Base-by-base conservation (phyloP, 2,888 invertebrate species). In the Paralinhomoeus sp. region DNA sequence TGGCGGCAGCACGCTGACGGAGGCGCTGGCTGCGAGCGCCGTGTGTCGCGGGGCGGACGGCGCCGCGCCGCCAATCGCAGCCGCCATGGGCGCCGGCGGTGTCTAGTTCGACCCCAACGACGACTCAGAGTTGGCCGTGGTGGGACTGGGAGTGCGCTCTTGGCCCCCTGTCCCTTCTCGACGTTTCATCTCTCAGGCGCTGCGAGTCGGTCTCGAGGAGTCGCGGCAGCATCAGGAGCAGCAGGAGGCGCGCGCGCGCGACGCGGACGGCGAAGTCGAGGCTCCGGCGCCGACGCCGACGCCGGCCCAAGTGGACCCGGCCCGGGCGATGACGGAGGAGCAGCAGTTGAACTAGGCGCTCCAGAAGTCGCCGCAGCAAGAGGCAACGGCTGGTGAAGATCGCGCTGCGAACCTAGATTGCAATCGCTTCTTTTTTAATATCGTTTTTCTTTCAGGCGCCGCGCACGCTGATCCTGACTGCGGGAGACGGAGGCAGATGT, bases 321-420 rank as follows among this genome's bases (percentile, higher is more conserved):
- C 83, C 64, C 78, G 77, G 42, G 77, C 82, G 51, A 80, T 99
- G 78, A 83, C 87, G 17, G 97, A 99, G 64, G 97, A 97, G 58
- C 91, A 99, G 63, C 97, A 99, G 67, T 87, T 99, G 59, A 91
- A 89, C 41, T 83, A 89, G 62, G 97, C 97, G 20, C 83, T 97
- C 80, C 85, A 89, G 65, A 91, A 97, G 84, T 93, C 93, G n/a
- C 83, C 97, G 64, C 83, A 93, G 64, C 80, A 80, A 42, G 45
- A 46, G n/a, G n/a, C n/a, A n/a, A n/a, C n/a, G n/a, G n/a, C n/a
- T n/a, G n/a, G n/a, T n/a, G n/a, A n/a, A n/a, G n/a, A n/a, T n/a
- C n/a, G n/a, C n/a, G n/a, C n/a, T n/a, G n/a, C n/a, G n/a, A n/a
- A n/a, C n/a, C n/a, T n/a, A n/a, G n/a, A n/a, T n/a, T n/a, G n/a